phyloP scores from a whole-genome alignment of 2,113 vertebrate genomes.

The Empidonax alnorum region DNA sequence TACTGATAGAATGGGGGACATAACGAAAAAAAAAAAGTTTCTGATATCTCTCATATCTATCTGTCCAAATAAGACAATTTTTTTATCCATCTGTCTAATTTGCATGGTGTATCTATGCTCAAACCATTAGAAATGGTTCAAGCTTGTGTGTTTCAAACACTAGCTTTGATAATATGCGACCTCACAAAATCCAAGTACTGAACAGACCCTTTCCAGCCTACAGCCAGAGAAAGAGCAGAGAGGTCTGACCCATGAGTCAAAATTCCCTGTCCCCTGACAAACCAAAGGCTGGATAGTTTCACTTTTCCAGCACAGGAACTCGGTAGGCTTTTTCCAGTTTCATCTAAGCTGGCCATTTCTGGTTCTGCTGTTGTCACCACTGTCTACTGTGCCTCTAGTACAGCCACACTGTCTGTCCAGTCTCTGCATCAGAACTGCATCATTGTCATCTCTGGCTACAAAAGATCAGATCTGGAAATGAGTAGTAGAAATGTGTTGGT shows the following conservation, averaged over 20 bases:
- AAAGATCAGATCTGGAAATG: not conserved
- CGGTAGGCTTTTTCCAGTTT: not conserved
- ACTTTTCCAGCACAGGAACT: not conserved
- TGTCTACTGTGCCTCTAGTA: not conserved
- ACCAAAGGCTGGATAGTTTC: not conserved
- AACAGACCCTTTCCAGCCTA: not conserved
- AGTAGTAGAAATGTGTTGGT: not conserved
- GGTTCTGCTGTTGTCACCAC: not conserved
- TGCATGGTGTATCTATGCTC: not conserved
- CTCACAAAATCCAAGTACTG: not conserved
- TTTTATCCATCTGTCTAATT: not conserved
- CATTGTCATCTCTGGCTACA: not conserved
- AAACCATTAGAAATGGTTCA: not conserved
- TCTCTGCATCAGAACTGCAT: not conserved
- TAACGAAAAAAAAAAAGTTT: not conserved
- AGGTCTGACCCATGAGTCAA: not conserved
- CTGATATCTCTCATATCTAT: not conserved
- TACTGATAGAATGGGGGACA: not conserved
- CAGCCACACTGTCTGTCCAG: not conserved
- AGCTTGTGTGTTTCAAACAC: not conserved
- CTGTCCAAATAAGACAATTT: not conserved
- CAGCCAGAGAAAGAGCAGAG: not conserved
- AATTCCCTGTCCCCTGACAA: not conserved
- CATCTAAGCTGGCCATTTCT: not conserved
- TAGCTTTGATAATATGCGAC: fast-evolving